phyloP scores from a whole-genome alignment of 2,113 vertebrate species.

The Capra hircus region DNA sequence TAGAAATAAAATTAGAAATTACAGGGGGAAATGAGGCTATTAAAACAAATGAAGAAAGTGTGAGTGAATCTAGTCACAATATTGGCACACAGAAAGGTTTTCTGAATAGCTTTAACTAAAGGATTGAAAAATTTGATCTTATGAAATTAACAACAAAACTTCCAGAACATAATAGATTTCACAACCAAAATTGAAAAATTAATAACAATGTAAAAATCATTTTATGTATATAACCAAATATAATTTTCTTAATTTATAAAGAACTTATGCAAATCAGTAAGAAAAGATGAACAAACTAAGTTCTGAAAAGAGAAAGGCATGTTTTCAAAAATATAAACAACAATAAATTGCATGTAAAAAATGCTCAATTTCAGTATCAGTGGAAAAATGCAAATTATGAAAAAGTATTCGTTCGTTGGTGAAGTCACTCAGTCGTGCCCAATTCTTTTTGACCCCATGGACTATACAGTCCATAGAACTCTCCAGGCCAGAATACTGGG shows the following conservation, averaged over 20 bases:
- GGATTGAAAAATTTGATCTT: neutral
- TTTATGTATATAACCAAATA: neutral
- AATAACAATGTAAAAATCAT: neutral
- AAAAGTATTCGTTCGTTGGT: accelerated
- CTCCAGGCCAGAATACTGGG: neutral
- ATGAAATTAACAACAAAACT: neutral
- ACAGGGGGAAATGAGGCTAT: neutral
- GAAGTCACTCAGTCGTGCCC: neutral
- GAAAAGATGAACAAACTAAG: neutral
- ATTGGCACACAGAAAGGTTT: neutral
- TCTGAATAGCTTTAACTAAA: neutral
- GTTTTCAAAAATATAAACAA: neutral
- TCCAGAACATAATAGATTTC: neutral
- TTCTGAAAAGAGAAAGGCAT: neutral
- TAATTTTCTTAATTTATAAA: neutral
- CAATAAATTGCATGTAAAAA: neutral
- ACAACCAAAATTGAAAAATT: neutral
- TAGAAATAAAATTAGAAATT: neutral
- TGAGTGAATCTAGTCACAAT: neutral
- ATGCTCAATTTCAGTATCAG: neutral
- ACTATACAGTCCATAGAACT: neutral
- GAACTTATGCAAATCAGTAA: neutral
- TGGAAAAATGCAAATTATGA: neutral
- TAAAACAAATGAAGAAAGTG: neutral
- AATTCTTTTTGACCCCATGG: neutral